Evolutionary conservation across 2,888 invertebrate genomes (phyloP), one percentile per base, ranked within the genome.

Genomic region (Protophormia terraenovae): DNA sequence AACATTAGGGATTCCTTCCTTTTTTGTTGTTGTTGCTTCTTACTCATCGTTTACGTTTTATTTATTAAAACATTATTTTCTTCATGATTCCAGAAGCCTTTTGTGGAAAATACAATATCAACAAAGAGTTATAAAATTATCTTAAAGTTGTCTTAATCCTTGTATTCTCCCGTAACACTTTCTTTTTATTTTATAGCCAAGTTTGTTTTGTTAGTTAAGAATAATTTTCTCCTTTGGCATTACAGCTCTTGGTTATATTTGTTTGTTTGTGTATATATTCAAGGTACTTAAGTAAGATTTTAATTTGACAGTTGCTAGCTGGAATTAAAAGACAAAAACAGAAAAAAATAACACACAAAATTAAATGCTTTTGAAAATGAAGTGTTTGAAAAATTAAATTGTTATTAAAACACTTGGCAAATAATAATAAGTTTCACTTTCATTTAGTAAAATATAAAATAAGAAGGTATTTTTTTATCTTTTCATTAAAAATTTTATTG

Each of bases 251-350:
- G 45, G 69, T 6, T 32, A 62, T 58, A 41, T 35, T 27, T 47
- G 47, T n/a, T 45, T 64, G 53, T 45, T 81, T 77, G 58, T 80
- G 19, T 76, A 72, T 62, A 55, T 78, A 62, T 80, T 85, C 81
- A 81, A 64, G 81, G 78, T 75, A 78, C 69, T 85, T 85, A 69
- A 78, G 69, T 73, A 82, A 81, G 77, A 85, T 85, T 81, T 85
- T 85, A 85, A 82, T 69, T 78, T 82, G 73, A 69, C 81, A 78
- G 69, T 64, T 81, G 62, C 53, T 75, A 58, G 75, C 55, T 41
- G 14, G 22, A 69, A 60, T 66, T 55, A 35, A 55, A 82, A 50
- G 12, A 19, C 12, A 22, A 66, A 35, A 16, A 16, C 27, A 10
- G 3, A 35, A 35, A 62, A 45, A 27, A 32, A 1, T 12, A 41